These are phyloP conservation scores for Pelecanoides urinatrix DNA, from an alignment of 2,113 vertebrate genomes.

Conservation along the genomic window DNA sequence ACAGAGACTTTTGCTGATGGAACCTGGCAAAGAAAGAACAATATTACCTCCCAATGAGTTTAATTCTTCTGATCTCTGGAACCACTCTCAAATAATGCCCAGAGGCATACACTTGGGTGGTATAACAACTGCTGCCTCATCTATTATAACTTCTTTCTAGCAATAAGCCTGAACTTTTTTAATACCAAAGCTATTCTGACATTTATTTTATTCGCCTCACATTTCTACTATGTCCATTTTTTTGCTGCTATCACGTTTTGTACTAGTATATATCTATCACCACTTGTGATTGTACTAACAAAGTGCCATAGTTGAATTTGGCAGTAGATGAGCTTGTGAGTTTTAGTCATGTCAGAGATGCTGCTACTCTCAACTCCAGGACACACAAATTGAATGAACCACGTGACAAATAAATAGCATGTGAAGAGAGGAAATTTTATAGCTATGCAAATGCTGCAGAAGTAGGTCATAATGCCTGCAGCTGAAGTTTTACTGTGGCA, in stretches of 20 bases:
- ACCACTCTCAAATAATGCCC: not conserved
- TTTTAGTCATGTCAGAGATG: not conserved
- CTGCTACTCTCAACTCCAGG: not conserved
- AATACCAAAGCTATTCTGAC: not conserved
- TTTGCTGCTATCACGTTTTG: not conserved
- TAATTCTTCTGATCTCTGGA: not conserved
- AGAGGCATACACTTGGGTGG: not conserved
- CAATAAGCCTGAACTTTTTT: not conserved
- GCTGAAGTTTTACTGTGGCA: not conserved
- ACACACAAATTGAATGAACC: not conserved
- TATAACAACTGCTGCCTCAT: not conserved
- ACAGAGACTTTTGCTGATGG: not conserved
- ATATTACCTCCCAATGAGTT: not conserved
- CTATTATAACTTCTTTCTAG: not conserved
- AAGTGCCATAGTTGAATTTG: not conserved
- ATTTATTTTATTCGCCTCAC: not conserved
- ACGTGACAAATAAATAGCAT: accelerated
- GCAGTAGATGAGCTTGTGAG: not conserved
- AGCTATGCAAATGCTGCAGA: not conserved
- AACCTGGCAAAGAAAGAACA: not conserved
- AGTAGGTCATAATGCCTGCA: not conserved
- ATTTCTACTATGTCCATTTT: not conserved
- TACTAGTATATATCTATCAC: not conserved
- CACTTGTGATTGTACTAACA: not conserved
- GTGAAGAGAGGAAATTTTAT: not conserved